Evolutionary conservation across 2,797 vertebrate genomes (phyloP), one percentile per base, ranked within the genome.

Genomic region (Merluccius polli): DNA sequence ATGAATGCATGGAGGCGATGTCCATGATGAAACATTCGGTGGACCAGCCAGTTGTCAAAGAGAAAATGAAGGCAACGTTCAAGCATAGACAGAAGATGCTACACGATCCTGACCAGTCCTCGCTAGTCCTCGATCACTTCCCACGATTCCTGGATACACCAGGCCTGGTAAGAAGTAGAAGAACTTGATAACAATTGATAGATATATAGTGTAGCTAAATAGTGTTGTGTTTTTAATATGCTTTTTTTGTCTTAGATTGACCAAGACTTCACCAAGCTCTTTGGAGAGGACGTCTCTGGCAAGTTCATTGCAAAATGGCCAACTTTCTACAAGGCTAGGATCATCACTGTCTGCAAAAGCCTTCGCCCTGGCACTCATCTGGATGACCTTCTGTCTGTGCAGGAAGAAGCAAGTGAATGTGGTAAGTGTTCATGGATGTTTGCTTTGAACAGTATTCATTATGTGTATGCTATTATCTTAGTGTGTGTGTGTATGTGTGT

Each of bases 41-140:
- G 0, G 82, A 82, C 75, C 44, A 33, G 29, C 8, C 52, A 52
- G 29, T 78, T 63, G 48, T 80, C 71, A 84, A 73, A 68, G 76
- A 74, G 30, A 80, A 75, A 80, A 84, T 82, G 52, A 79, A 74
- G 31, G 73, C 78, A 73, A 81, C 76, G 9, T 82, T 85, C 77
- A 85, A 81, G 73, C 44, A 80, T 70, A 21, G 74, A 9, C 76
- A 80, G 70, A 72, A 70, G 15, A 52, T 79, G 68, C 12, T 79
- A 9, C 79, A 74, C 41, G 65, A 81, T 77, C 81, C 74, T 73
- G 78, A 82, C 41, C 31, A 78, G 75, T 78, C 79, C 78, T 78
- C 81, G 71, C 32, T 74, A 70, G 76, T 79, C 76, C 75, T 81
- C 63, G 75, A 81, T 59, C 32, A 73, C 71, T 83, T 81, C 38